Evolutionary conservation across 2,888 invertebrate species (phyloP), one percentile per base, ranked within the genome.

Genomic region (Lagria hirta): DNA sequence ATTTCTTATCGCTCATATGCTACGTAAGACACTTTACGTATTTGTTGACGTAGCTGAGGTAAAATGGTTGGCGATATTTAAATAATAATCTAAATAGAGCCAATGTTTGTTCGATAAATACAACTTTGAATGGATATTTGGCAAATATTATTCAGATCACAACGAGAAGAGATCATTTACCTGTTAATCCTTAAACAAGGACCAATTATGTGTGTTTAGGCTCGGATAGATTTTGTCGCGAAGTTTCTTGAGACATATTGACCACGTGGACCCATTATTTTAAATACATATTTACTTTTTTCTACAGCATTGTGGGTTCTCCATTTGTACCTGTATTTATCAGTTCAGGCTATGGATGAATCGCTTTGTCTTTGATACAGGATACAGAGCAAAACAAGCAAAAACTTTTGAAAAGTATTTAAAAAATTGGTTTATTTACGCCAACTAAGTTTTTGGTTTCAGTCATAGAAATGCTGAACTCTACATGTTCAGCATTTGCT

Each of bases 141-240:
- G 17, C 30, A 38, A 38, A 38, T 30, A 23, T 38, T 38, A 30
- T 38, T n/a, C 22, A 29, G 23, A 38, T 37, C 37, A 10, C 15
- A 22, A 35, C 24, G 24, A 24, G 35, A 33, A 37, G 22, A 22
- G 30, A 38, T 30, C 35, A n/a, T n/a, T n/a, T n/a, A 35, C 26
- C 26, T 35, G 30, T 30, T 30, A 30, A 14, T 30, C 38, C 14
- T 23, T 24, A 30, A 30, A 38, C 30, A 30, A 23, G 12, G 13
- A 22, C 29, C 30, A 29, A 38, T 38, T 38, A 29, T 38, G 38
- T 38, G 38, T 38, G 30, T 38, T 38, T 38, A 38, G 38, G 37
- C 13, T 28, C 15, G 7, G 38, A 35, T 35, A 10, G 35, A 38
- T 38, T 38, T 38, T 38, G 38, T 23, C 38, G 24, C 30, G 30